Evolutionary conservation across 2,888 invertebrate genomes (phyloP), one percentile per base, ranked within the genome.

Genomic region (Tiliacea aurago): DNA sequence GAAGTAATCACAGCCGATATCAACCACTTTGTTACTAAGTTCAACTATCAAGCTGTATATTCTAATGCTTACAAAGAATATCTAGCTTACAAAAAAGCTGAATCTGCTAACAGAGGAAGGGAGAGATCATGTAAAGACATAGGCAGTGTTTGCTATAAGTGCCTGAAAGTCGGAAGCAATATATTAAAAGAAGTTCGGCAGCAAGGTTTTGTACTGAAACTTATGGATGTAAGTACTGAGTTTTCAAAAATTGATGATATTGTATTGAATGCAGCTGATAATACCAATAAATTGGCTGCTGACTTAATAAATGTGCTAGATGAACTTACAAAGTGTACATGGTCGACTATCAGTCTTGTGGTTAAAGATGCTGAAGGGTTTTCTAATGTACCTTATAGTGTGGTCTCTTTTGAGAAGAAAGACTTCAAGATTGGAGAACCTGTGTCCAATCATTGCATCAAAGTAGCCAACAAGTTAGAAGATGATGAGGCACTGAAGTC

Each of bases 81-180:
- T 84, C 88, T 96, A 10, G 87, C 91, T 61, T 93, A 96, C 84
- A 95, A 93, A 81, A 94, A 92, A 85, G 93, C 90, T 84, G 93
- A 94, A 72, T 90, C 89, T 66, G 91, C 90, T 58, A 93, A 93
- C 72, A 94, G 94, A 86, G 91, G 91, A 41, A 92, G 92, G 83
- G 95, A 95, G 59, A 93, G 91, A 56, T 95, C 95, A 83, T 96
- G 96, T 81, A 91, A 92, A 71, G 95, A 96, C 58, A 97, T 97
- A 86, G 96, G 96, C 37, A 97, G 96, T 88, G 90, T 97, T 62
- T 93, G 97, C 51, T 97, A 97, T 80, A 94, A 97, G 71, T 97
- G 97, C 75, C 90, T 97, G 0, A 97, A 96, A 89, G 88, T 96
- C 7, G 95, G 97, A 83, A 96, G 95, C 81, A 95, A 92, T 85